phyloP scores from a whole-genome alignment of 2,797 vertebrate genomes.

The Emydoidea blandingii region DNA sequence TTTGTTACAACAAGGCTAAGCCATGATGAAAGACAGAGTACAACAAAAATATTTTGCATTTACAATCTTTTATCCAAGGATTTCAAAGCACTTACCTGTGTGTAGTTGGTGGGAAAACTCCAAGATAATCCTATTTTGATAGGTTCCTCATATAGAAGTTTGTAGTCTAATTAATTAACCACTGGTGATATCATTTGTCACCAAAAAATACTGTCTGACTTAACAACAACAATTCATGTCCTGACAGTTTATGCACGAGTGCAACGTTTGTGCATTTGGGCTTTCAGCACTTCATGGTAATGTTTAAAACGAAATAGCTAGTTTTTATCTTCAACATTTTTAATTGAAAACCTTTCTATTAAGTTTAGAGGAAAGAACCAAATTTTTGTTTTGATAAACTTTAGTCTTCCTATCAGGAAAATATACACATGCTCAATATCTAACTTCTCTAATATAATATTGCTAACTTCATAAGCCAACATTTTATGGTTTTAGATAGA shows the following conservation, averaged over 20 bases:
- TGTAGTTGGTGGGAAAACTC: not conserved
- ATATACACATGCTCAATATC: fast-evolving
- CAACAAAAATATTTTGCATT: not conserved
- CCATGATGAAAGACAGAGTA: not conserved
- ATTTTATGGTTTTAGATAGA: not conserved
- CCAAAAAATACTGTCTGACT: not conserved
- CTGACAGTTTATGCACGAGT: too few species aligned
- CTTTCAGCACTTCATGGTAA: too few species aligned
- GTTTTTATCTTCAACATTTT: too few species aligned
- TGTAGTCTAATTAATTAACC: not conserved
- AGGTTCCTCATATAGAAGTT: not conserved
- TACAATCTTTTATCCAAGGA: not conserved
- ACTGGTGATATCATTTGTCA: not conserved
- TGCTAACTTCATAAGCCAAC: not conserved
- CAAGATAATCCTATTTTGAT: not conserved
- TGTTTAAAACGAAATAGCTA: too few species aligned
- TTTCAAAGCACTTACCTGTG: not conserved
- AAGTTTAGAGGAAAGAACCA: not conserved
- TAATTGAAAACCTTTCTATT: too few species aligned
- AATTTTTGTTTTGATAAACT: not conserved
- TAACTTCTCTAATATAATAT: fast-evolving
- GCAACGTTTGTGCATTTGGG: too few species aligned
- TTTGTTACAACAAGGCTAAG: not conserved
- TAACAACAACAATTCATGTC: too few species aligned
- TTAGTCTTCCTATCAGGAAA: not conserved